Conservation (phyloP, 2,888 invertebrate genomes). For the Athrips mouffetella region DNA sequence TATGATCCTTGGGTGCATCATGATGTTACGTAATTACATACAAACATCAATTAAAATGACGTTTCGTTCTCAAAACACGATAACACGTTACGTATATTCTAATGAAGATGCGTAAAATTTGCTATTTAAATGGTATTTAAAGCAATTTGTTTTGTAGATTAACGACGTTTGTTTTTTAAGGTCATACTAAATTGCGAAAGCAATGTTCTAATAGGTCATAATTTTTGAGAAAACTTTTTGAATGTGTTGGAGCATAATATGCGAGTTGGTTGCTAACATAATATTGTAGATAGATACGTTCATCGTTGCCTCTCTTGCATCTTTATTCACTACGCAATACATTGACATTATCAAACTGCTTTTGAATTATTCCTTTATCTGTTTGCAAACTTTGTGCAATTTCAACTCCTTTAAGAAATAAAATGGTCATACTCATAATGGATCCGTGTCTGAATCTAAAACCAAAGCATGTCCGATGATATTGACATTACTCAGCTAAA, state of each 20-base stretch:
- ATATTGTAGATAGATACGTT: no score
- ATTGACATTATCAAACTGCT: neutral
- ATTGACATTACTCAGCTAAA: neutral
- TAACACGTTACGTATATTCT: constrained; percentile 5
- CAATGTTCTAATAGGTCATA: no score
- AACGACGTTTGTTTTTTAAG: no score
- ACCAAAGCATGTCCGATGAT: neutral
- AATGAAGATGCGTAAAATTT: neutral
- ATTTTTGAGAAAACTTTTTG: no score
- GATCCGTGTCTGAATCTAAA: neutral
- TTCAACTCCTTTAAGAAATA: neutral
- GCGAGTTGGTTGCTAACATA: no score
- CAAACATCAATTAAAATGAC: neutral
- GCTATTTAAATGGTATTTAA: no score
- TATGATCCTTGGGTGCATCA: constrained; percentile 1
- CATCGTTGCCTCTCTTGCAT: no score
- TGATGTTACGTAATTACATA: constrained; percentile 1
- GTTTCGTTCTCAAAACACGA: constrained; percentile 2
- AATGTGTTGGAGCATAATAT: no score
- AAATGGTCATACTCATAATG: neutral
- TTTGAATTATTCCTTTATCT: neutral
- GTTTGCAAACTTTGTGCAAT: neutral
- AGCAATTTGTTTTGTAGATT: constrained; percentile 6
- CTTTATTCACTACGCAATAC: no score
- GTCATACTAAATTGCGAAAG: no score